Conservation (phyloP, 2,888 invertebrate genomes). For the Diarsia rubi region DNA sequence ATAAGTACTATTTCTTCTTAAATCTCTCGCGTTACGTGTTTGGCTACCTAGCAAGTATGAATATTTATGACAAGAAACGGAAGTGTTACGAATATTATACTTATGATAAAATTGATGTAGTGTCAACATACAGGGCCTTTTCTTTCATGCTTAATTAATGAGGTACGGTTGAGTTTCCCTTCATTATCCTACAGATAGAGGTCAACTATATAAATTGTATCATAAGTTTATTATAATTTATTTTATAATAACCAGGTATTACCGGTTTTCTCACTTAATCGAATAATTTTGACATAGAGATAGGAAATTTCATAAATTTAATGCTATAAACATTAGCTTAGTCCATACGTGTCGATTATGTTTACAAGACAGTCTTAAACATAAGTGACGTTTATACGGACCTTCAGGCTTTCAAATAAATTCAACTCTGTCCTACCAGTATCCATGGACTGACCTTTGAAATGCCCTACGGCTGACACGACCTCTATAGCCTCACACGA, state of each 20-base stretch:
- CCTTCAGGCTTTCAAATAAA: slow-evolving; percentile 34
- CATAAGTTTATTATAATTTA: slow-evolving; percentile 3
- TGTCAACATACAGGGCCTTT: slow-evolving; percentile 27
- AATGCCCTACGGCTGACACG: slow-evolving; percentile 55
- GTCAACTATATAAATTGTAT: slow-evolving; percentile 10
- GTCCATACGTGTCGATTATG: background rate
- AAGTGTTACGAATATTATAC: slow-evolving; percentile 31
- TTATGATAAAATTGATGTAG: background rate
- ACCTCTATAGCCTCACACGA: slow-evolving; percentile 40
- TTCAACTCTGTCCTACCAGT: slow-evolving; percentile 14
- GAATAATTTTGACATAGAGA: slow-evolving; percentile 5
- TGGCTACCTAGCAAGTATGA: background rate
- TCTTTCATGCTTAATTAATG: slow-evolving; percentile 44
- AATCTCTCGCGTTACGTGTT: background rate
- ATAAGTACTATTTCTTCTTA: background rate
- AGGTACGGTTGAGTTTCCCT: slow-evolving; percentile 42
- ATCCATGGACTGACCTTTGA: slow-evolving; percentile 45
- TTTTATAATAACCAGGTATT: slow-evolving; percentile 2
- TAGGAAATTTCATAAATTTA: background rate
- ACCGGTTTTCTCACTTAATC: background rate
- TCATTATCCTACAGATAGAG: slow-evolving; percentile 35
- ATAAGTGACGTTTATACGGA: slow-evolving; percentile 22
- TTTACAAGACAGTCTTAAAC: slow-evolving; percentile 9
- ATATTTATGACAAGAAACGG: slow-evolving; percentile 34
- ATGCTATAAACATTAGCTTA: background rate